Base-by-base conservation (phyloP, 2,113 vertebrate species). In the Myiagra hebetior region DNA sequence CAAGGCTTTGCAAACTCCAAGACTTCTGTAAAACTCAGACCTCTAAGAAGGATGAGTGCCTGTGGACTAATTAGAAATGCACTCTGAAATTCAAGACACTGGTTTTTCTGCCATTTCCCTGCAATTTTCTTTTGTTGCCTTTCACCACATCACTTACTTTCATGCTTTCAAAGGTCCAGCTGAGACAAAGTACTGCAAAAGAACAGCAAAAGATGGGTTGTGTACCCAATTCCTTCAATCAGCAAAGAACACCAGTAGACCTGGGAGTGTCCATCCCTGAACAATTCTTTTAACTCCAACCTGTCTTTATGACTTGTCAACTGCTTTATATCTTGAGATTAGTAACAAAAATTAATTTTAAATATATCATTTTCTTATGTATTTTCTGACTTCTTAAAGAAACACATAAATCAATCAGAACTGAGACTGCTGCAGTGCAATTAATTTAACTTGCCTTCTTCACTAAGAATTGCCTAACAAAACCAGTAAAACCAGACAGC, bases 401-500 rank as follows among this genome's bases (percentile, higher is more conserved):
- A 87, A 76, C 15, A n/a, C 19, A 62, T 28, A 41, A 80, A 69
- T 69, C 42, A 81, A 47, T 41, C 31, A 46, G 28, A 69, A 88
- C 23, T 31, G 37, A 69, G 23, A 39, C 30, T 44, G 62, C 27
- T 81, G 37, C 33, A 67, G n/a, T 6, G 8, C 42, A 76, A 37
- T 39, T 85, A 41, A 87, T 62, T 76, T 31, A 62, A 52, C 9
- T 37, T 69, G 46, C 17, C 28, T 68, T 85, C 47, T 79, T 72
- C 56, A 46, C 13, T 55, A 83, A 62, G 26, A 82, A 41, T 13
- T 62, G 44, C 77, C 56, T 56, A 81, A 69, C 21, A 83, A 88
- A 88, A 65, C 77, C 37, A 87, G 85, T 65, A 82, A 87, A 95
- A 88, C 44, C 42, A 88, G 75, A 87, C 2, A 59, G 35, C 23